These are phyloP conservation scores for Sebastes oblongus DNA, from an alignment of 2,797 vertebrate genomes.

Conservation along the genomic window DNA sequence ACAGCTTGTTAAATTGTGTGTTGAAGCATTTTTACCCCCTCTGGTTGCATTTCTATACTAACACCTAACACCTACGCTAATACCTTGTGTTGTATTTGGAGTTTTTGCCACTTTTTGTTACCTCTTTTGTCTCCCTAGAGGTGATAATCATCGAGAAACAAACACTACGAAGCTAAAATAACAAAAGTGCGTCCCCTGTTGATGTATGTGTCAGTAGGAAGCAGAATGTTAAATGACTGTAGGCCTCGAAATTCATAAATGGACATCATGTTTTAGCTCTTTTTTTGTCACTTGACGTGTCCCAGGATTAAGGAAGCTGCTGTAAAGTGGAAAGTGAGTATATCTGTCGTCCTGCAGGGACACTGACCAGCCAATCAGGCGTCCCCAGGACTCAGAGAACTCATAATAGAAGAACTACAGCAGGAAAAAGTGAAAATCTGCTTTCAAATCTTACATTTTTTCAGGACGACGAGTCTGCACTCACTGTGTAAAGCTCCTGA, in stretches of 20 bases:
- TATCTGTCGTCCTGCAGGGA: background rate
- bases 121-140: background rate
- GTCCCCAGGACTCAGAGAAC: background rate
- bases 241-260: background rate
- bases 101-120: background rate
- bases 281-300: background rate
- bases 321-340: background rate
- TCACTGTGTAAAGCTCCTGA: slow-evolving; percentile 5
- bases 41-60: background rate
- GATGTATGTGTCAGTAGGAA: background rate
- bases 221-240: background rate
- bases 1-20: background rate
- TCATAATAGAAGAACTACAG: background rate
- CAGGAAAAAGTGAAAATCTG: background rate
- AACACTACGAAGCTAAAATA: background rate
- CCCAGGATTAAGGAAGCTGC: background rate
- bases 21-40: background rate
- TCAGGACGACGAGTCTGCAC: background rate
- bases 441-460: background rate
- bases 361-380: slow-evolving; percentile 68
- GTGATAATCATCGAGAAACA: slow-evolving; percentile 16
- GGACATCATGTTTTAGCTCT: background rate
- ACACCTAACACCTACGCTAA: background rate
- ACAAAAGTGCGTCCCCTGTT: background rate
- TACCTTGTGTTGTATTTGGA: background rate